Evolutionary conservation across 2,113 vertebrate species (phyloP), one percentile per base, ranked within the genome.

Genomic region (Bubalus kerabau): DNA sequence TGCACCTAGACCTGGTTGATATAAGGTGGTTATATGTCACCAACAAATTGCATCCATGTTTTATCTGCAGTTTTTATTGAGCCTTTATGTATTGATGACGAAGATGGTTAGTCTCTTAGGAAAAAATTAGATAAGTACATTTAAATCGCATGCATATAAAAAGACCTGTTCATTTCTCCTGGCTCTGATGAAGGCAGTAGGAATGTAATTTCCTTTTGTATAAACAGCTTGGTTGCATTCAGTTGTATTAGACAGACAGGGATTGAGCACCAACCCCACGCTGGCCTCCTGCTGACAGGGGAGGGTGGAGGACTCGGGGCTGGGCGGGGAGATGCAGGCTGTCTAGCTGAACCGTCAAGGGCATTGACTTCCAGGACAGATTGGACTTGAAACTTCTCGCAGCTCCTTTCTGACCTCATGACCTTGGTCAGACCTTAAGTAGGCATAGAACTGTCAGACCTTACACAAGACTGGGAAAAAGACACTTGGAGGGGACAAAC

Each of bases 31-130:
- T 83, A 13, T 56, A 74, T 16, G 52, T 91, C 56, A 89, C 50
- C 24, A 36, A 30, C 40, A 64, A 85, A 92, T 43, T 32, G 48
- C 3, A 26, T 50, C 43, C 10, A 5, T 11, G 46, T 30, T 80
- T 94, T 59, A 56, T 59, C 92, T 92, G 40, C n/a, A 88, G 6
- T 30, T 74, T 85, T 59, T 74, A 50, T 36, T 54, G 80, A 0
- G 6, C 28, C 9, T 57, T 83, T 23, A 15, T 7, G 46, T 36
- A 36, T 14, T 54, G 78, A 81, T 62, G 86, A 91, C 16, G 23
- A 93, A 64, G 81, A 96, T 80, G 85, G 87, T 92, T 83, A 48
- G 64, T 78, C 56, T n/a, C n/a, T 94, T 88, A 54, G 67, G 85
- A 46, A 23, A 57, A 59, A 36, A 92, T 26, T 28, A 94, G 89